A percentile compares a stretch with the other conserved stretches of the same genome.
phyloP scores from a whole-genome alignment of 2,797 vertebrate genomes.

The Buphagus erythrorhynchus region DNA sequence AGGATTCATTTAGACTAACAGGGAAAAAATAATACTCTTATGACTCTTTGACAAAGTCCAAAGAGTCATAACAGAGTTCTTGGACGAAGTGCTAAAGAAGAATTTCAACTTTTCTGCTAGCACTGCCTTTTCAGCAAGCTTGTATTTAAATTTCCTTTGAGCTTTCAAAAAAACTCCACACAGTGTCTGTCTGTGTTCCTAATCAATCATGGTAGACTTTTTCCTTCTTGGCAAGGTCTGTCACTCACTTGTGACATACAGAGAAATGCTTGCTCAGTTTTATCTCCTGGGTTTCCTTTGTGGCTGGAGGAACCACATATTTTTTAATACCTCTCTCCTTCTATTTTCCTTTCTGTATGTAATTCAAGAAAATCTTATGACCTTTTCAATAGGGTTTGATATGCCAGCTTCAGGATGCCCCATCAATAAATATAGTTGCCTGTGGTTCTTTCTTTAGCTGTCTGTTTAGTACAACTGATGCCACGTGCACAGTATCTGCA shows the following conservation, averaged over 20 bases:
- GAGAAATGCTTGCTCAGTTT: not conserved
- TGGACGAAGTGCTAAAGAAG: not conserved
- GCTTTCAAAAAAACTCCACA: not conserved
- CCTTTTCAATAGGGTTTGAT: not conserved
- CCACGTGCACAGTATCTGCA: not conserved
- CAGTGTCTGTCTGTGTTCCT: not conserved
- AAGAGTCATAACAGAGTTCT: too few species aligned
- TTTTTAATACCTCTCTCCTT: not conserved
- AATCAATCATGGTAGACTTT: not conserved
- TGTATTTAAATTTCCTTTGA: not conserved
- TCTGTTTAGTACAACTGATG: not conserved
- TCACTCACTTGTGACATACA: not conserved
- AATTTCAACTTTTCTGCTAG: not conserved
- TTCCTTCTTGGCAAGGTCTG: not conserved
- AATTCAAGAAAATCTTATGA: not conserved
- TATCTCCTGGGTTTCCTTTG: not conserved
- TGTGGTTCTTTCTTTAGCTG: not conserved
- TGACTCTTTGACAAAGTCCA: not conserved
- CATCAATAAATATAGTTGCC: not conserved
- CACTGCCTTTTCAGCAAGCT: not conserved
- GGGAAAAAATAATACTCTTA: not conserved
- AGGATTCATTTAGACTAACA: not conserved
- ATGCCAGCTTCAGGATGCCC: not conserved
- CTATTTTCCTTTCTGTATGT: not conserved
- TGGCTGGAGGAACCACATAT: not conserved